These are phyloP conservation scores for Saturnia pavonia DNA, from an alignment of 2,888 invertebrate species.

Conservation along the genomic window DNA sequence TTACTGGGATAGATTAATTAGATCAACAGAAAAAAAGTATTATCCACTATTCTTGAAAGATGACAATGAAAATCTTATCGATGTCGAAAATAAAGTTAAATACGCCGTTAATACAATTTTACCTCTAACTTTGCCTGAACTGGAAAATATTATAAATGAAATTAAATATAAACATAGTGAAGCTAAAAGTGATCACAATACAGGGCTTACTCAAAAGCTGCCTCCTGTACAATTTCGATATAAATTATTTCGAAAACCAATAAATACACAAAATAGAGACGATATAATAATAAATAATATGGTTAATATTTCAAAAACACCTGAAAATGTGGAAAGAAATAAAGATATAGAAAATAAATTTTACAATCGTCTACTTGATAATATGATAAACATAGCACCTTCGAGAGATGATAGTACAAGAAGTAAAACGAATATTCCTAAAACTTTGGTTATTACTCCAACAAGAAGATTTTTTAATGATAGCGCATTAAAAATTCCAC, in stretches of 20 bases:
- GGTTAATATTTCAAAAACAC: not conserved
- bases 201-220: not conserved
- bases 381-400: not conserved
- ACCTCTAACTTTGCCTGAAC: slow-evolving; percentile 54
- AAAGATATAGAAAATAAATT: slow-evolving; percentile 12
- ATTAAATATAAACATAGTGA: slow-evolving; percentile 16
- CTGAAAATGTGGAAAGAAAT: not conserved
- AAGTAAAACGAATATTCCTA: slow-evolving; percentile 10
- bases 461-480: slow-evolving; percentile 20
- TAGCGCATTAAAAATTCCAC: slow-evolving; percentile 19
- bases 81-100: slow-evolving; percentile 66
- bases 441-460: not conserved
- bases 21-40: slow-evolving; percentile 54
- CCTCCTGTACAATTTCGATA: not conserved
- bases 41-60: slow-evolving; percentile 36
- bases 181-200: not conserved
- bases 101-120: slow-evolving; percentile 48
- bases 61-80: slow-evolving; percentile 58
- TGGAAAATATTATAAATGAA: slow-evolving; percentile 63
- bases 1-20: slow-evolving; percentile 69
- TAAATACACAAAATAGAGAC: not conserved
- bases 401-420: not conserved
- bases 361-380: not conserved
- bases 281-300: not conserved
- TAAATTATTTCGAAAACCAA: slow-evolving; percentile 6